Base-by-base conservation (phyloP, 2,113 vertebrate species). In the Actinemys pallida region DNA sequence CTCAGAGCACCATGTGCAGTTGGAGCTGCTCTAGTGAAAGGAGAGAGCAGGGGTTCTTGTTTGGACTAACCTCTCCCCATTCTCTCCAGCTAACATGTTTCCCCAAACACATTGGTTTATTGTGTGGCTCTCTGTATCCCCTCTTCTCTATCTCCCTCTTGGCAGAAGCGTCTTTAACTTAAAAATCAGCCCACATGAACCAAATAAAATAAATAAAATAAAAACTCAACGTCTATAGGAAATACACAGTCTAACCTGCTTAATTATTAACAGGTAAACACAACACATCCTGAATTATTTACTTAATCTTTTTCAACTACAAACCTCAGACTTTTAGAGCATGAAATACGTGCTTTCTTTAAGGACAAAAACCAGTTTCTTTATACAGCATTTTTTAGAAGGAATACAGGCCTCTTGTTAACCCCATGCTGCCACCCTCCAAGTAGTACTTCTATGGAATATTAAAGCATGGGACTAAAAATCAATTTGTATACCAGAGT, bases 201-300 rank as follows among this genome's bases (percentile, higher is more conserved):
- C 87, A 96, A 97, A 94, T 90, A 95, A 96, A 97, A 96, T 93
- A 96, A 97, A 98, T 98, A 96, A 95, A 98, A 97, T 97, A 96
- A 98, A 97, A 97, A 79, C 78, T 95, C 94, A 93, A 94, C 91
- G 86, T 90, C 96, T 98, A 98, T 97, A 98, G 98, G 98, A 98
- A 98, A 96, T 97, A 98, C 97, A 98, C 93, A 97, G 95, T 97
- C 97, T 97, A 98, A 95, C 95, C 94, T 98, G 91, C 91, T 98
- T 98, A 98, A 98, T 98, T 98, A 98, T 98, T 98, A 98, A 98
- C 97, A 98, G 97, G 97, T 98, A 98, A 98, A 98, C 92, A 98
- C 94, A 97, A 98, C 96, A 96, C 96, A 98, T 97, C 98, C 94
- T 98, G 94, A 98, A 98, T 98, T 98, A 98, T 98, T 98, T 98